Base-by-base conservation (phyloP, 2,888 invertebrate species). In the Cephus runcator region DNA sequence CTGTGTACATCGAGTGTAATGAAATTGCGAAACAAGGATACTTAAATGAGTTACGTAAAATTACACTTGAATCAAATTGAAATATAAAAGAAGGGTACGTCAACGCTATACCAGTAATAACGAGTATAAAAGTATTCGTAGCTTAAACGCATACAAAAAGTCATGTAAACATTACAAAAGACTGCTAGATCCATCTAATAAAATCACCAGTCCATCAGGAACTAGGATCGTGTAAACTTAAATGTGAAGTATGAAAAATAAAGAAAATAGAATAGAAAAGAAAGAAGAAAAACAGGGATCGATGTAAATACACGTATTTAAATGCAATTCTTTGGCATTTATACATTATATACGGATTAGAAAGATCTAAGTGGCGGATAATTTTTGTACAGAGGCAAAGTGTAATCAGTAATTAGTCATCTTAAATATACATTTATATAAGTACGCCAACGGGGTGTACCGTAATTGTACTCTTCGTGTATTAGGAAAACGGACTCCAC, bases 241-340 rank as follows among this genome's bases (percentile, higher is more conserved):
- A 77, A 77, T 34, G 69, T 40, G 69, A 77, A 40, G 56, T 56
- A 56, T 56, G 23, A 56, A 56, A 56, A 56, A 56, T 56, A 56
- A 56, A 56, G 23, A 23, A 9, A 23, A 23, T 23, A 40, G 15
- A 15, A 15, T 23, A 4, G 4, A 56, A 56, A 56, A 56, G 1
- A 40, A 11, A 30, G 6, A 15, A 74, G 34, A 11, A 74, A 69
- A 35, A 78, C 80, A 82, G 84, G 81, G 83, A 81, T 81, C 76
- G 76, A 35, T 36, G 73, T 74, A 73, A 68, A 76, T 79, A 82
- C 82, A 86, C 86, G 80, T 85, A 86, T 86, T 85, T 89, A 89
- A 89, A 90, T 90, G 90, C 90, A 85, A 88, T 85, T 90, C 90
- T 90, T 90, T 90, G 90, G 90, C 88, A 87, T 87, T 85, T 85